Conservation (phyloP, 1,140 invertebrate species). For the Anastrepha obliqua region DNA sequence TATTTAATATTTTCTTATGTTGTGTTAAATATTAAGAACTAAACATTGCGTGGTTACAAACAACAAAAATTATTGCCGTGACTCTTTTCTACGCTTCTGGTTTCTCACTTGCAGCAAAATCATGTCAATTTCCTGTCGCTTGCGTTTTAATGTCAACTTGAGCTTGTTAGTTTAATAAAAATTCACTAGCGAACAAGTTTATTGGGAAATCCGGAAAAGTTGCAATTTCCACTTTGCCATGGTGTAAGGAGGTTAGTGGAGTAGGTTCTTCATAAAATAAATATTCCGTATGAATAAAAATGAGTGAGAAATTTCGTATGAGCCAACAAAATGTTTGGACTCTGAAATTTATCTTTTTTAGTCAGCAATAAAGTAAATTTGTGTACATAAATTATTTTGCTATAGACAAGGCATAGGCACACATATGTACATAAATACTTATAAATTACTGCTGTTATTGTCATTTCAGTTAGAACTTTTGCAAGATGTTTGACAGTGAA, state of each 20-base stretch:
- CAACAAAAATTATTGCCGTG: not conserved
- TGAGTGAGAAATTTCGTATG: not conserved
- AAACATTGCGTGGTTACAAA: not conserved
- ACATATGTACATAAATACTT: too few relatives aligned
- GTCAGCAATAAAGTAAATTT: too few relatives aligned
- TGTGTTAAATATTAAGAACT: not conserved
- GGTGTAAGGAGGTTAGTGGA: slow-evolving; percentile 13
- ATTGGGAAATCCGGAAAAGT: slow-evolving; percentile 43
- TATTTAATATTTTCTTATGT: not conserved
- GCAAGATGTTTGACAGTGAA: too few relatives aligned
- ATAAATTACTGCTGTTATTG: too few relatives aligned
- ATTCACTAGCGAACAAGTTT: slow-evolving; percentile 17
- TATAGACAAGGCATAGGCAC: too few relatives aligned
- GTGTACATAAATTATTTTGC: too few relatives aligned
- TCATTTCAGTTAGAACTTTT: too few relatives aligned
- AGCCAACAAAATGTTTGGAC: not conserved
- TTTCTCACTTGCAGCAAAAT: not conserved
- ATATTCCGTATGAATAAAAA: not conserved
- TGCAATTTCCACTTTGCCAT: not conserved
- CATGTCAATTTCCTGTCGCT: slow-evolving; percentile 24
- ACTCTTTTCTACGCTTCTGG: not conserved
- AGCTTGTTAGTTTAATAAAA: not conserved
- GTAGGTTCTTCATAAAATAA: slow-evolving; percentile 48
- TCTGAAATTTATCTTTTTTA: not conserved
- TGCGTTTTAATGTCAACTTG: slow-evolving; percentile 26